These are phyloP conservation scores for Latrodectus elegans DNA, from an alignment of 2,888 invertebrate genomes.

Conservation along the genomic window DNA sequence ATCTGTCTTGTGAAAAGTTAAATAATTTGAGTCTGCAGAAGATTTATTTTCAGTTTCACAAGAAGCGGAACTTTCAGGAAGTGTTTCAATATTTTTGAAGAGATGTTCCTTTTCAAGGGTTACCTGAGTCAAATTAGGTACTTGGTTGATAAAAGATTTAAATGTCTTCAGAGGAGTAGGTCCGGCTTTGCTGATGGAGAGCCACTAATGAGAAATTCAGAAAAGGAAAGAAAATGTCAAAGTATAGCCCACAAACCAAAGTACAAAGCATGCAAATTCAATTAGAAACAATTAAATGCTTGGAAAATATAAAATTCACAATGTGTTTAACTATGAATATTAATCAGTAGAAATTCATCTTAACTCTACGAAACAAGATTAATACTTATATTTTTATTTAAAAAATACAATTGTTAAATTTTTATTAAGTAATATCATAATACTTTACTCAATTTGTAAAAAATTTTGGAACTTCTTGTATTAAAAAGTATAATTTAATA, in stretches of 20 bases:
- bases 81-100: background rate
- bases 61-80: background rate
- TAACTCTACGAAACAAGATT: too few relatives aligned
- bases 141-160: slow-evolving; percentile 35
- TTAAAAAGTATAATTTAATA: too few relatives aligned
- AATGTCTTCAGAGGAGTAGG: slow-evolving; percentile 53
- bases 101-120: slow-evolving; percentile 7
- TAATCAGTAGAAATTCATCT: too few relatives aligned
- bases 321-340: background rate
- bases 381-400: too few relatives aligned
- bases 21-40: too few relatives aligned
- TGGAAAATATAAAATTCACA: background rate
- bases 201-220: slow-evolving; percentile 55
- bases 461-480: too few relatives aligned
- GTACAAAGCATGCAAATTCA: slow-evolving; percentile 50
- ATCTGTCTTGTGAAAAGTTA: background rate
- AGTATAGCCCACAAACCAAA: slow-evolving; percentile 47
- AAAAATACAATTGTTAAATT: too few relatives aligned
- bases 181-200: slow-evolving; percentile 38
- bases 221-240: slow-evolving; percentile 62
- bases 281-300: background rate
- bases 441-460: too few relatives aligned
- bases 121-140: slow-evolving; percentile 1
- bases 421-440: too few relatives aligned
- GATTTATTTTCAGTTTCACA: background rate